Evolutionary conservation across 2,113 vertebrate species (phyloP).

Genomic region (Campylorhamphus procurvoides): DNA sequence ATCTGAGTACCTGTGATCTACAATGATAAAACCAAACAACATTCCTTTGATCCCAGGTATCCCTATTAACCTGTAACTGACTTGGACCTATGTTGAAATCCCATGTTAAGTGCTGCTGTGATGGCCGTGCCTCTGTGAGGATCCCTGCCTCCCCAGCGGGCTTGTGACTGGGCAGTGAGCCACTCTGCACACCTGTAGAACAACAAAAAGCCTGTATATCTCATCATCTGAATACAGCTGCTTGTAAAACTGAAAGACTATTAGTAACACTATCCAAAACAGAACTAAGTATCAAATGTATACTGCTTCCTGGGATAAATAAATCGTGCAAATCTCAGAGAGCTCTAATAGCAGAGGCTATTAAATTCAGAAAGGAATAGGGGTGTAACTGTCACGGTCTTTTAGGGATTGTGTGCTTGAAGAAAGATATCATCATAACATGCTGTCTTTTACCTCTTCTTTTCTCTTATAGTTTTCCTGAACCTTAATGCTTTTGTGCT

Average conservation of each 20-base stretch:
- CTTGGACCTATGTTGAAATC: neutral
- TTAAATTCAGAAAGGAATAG: neutral
- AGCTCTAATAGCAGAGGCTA: neutral
- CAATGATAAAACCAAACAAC: neutral
- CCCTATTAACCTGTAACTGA: neutral
- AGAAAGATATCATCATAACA: neutral
- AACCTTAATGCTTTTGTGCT: neutral
- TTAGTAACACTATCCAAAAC: neutral
- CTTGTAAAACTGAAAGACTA: neutral
- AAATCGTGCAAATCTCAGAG: neutral
- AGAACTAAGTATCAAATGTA: neutral
- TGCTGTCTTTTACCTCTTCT: neutral
- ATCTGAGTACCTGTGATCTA: neutral
- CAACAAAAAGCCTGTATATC: neutral
- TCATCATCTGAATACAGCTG: neutral
- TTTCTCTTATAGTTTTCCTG: neutral
- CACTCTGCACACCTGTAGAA: neutral
- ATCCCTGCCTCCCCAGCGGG: neutral
- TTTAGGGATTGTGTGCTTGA: neutral
- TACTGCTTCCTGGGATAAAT: neutral
- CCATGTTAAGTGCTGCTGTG: fast-evolving
- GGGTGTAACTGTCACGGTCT: neutral
- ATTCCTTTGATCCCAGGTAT: neutral
- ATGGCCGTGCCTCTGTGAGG: neutral
- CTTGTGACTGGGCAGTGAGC: neutral